Conservation (phyloP, 2,113 vertebrate genomes). For the Helogale parvula region DNA sequence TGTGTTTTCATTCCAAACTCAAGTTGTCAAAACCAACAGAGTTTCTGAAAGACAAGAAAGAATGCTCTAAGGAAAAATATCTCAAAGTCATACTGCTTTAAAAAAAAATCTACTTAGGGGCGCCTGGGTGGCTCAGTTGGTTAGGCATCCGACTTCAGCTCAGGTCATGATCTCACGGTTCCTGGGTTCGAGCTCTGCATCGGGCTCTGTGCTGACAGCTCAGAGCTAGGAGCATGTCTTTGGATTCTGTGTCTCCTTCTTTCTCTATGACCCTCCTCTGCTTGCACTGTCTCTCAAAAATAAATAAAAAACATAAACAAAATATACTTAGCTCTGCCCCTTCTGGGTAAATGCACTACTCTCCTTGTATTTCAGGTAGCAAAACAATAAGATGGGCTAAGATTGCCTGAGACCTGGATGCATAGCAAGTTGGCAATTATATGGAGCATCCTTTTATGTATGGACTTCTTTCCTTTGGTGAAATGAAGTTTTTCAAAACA, state of each 20-base stretch:
- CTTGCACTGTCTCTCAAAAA: too few species aligned
- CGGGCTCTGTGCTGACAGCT: too few species aligned
- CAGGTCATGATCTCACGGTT: too few species aligned
- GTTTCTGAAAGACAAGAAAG: neutral
- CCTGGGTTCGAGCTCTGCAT: too few species aligned
- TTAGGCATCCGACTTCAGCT: too few species aligned
- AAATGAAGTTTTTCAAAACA: neutral
- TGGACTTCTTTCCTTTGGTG: neutral
- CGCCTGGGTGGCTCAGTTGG: too few species aligned
- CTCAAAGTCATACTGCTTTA: neutral
- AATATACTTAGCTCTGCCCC: neutral
- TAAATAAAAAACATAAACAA: neutral
- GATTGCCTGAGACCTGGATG: neutral
- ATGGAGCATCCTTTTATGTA: neutral
- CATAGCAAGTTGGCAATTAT: neutral
- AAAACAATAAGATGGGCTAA: neutral
- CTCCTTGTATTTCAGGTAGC: neutral
- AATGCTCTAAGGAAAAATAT: neutral
- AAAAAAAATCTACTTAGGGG: neutral
- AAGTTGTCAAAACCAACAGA: slow-evolving; percentile 17
- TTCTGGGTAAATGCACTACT: neutral
- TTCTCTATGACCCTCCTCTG: too few species aligned
- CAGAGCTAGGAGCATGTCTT: too few species aligned
- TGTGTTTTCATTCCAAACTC: slow-evolving; percentile 6
- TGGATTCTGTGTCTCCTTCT: too few species aligned